phyloP scores from a whole-genome alignment of 2,888 invertebrate species.

The Hydropsyche betteni region DNA sequence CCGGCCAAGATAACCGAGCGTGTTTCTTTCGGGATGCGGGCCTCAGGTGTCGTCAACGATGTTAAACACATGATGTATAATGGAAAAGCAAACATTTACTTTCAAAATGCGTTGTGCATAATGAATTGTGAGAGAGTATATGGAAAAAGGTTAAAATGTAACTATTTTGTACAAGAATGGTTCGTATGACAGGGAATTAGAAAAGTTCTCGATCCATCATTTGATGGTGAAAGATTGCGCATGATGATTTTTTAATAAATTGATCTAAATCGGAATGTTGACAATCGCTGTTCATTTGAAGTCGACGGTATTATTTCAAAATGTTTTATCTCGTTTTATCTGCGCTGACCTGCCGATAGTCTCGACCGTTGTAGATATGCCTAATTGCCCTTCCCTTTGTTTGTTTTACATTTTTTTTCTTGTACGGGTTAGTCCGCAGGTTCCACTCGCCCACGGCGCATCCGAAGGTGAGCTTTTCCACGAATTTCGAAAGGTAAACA shows the following conservation, averaged over 20 bases:
- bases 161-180: no score
- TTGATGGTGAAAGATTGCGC: no score
- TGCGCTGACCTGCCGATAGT: constrained; percentile 35
- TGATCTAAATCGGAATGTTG: background rate
- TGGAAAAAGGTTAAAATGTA: no score
- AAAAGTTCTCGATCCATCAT: no score
- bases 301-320: constrained; percentile 35
- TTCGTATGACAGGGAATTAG: no score
- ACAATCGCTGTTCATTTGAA: constrained; percentile 1
- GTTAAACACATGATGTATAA: background rate
- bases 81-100: no score
- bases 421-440: background rate
- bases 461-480: constrained; percentile 23
- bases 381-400: constrained; percentile 40
- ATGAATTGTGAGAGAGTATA: no score
- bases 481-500: constrained; percentile 26
- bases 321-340: constrained; percentile 36
- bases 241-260: no score
- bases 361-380: constrained; percentile 36
- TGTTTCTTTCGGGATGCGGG: background rate
- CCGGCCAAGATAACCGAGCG: constrained; percentile 16
- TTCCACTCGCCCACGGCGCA: constrained; percentile 15
- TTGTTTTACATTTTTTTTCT: constrained; percentile 33
- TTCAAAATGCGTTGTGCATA: no score
- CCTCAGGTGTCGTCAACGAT: constrained; percentile 30